Evolutionary conservation across 2,113 vertebrate genomes (phyloP).

Genomic region (Pygoscelis adeliae): DNA sequence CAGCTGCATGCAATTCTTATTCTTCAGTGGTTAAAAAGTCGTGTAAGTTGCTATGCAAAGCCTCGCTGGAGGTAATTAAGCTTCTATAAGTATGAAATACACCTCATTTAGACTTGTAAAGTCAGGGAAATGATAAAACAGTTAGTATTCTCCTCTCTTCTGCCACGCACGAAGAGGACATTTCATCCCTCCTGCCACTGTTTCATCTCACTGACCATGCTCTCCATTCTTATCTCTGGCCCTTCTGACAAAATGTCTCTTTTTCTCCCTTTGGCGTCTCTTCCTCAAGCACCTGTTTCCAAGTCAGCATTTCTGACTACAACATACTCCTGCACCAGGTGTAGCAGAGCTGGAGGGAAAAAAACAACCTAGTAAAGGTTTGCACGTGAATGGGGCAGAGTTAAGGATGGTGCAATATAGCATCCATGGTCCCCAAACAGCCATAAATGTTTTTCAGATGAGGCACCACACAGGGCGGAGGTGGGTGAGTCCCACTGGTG

Average conservation of each 20-base stretch:
- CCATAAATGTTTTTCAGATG: background rate
- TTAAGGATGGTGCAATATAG: background rate
- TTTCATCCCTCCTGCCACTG: background rate
- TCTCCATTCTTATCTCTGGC: background rate
- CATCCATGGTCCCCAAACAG: background rate
- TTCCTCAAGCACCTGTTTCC: background rate
- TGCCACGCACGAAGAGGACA: rapidly evolving
- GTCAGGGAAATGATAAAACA: background rate
- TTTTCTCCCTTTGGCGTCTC: background rate
- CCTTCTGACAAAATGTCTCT: background rate
- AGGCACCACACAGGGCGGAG: background rate
- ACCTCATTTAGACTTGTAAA: background rate
- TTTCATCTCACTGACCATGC: background rate
- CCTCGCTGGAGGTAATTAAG: background rate
- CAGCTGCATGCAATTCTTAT: background rate
- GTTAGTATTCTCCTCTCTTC: background rate
- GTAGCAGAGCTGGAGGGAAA: background rate
- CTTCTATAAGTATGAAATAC: background rate
- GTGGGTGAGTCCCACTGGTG: background rate
- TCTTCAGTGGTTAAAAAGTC: background rate
- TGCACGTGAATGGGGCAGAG: background rate
- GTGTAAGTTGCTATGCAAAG: background rate
- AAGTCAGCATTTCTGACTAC: background rate
- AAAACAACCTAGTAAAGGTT: background rate
- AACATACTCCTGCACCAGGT: background rate